These are phyloP conservation scores for Pomacea maculata DNA, from an alignment of 1,140 invertebrate species.

Conservation along the genomic window DNA sequence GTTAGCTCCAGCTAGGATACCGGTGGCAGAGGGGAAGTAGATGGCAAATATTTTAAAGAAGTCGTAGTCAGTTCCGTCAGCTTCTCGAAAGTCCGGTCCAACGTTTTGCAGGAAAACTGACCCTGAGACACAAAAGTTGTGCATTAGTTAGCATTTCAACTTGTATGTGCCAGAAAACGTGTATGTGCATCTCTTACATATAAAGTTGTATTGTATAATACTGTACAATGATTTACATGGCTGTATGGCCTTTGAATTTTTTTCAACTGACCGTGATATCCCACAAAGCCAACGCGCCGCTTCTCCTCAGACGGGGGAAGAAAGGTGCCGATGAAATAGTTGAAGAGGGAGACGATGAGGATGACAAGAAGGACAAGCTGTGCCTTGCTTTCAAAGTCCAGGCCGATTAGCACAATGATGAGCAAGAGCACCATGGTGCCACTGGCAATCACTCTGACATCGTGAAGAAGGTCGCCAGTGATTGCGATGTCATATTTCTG, in stretches of 20 bases:
- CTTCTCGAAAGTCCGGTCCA: slow-evolving; percentile 75
- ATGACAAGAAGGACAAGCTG: slow-evolving; percentile 91
- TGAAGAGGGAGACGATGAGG: slow-evolving; percentile 83
- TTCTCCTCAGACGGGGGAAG: slow-evolving; percentile 82
- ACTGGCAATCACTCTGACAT: slow-evolving; percentile 71
- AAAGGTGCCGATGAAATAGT: slow-evolving; percentile 76
- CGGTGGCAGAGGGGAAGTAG: slow-evolving; percentile 95
- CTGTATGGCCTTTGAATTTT: no score
- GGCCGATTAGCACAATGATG: slow-evolving; percentile 64
- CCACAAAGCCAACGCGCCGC: slow-evolving; percentile 85
- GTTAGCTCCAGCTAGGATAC: slow-evolving; percentile 95
- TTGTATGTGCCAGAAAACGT: not conserved
- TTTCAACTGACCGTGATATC: slow-evolving; percentile 76
- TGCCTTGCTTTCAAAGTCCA: slow-evolving; percentile 73
- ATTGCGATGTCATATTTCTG: slow-evolving; percentile 52
- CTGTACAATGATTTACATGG: no score
- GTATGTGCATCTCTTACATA: not conserved
- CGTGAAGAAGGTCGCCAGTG: slow-evolving; percentile 64
- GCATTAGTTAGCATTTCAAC: no score
- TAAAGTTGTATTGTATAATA: not conserved
- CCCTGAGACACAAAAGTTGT: slow-evolving; percentile 30
- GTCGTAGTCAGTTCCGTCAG: slow-evolving; percentile 57
- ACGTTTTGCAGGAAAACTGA: slow-evolving; percentile 76
- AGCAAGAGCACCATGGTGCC: slow-evolving; percentile 62
- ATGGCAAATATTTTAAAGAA: slow-evolving; percentile 94